phyloP scores from a whole-genome alignment of 2,888 invertebrate species.

The Calliopum simillimum region DNA sequence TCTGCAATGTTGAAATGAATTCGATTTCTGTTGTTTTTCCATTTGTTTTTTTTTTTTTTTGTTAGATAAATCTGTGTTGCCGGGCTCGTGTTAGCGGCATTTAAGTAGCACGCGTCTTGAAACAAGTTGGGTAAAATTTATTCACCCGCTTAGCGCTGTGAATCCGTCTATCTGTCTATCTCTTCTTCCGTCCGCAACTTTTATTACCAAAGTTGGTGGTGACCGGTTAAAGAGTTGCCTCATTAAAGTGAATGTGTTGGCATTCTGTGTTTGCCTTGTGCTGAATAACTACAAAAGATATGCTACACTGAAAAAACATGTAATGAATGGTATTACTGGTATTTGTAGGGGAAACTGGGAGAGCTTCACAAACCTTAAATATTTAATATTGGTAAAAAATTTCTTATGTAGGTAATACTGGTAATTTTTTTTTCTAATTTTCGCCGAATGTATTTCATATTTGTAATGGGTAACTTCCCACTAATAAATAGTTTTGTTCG shows the following conservation, averaged over 20 bases:
- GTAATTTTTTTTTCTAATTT: too few relatives aligned
- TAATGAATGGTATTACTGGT: too few relatives aligned
- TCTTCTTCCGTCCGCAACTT: constrained; percentile 1
- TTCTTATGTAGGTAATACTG: too few relatives aligned
- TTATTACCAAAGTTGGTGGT: not conserved
- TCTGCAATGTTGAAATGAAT: too few relatives aligned
- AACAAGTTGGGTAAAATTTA: not conserved
- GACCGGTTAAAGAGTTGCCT: constrained; percentile 15
- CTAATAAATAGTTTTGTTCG: too few relatives aligned
- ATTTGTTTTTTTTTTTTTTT: not conserved
- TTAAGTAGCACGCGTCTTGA: constrained; percentile 11
- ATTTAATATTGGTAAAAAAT: too few relatives aligned
- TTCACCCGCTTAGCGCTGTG: not conserved
- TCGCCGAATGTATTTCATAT: too few relatives aligned
- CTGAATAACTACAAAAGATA: not conserved
- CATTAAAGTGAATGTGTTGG: constrained; percentile 12
- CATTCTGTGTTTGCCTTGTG: constrained; percentile 13
- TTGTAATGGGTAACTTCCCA: too few relatives aligned
- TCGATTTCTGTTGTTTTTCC: not conserved
- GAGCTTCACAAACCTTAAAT: too few relatives aligned
- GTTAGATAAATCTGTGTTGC: not conserved
- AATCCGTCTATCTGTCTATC: not conserved
- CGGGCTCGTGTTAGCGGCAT: not conserved
- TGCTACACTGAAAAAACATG: not conserved
- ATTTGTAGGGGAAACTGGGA: too few relatives aligned